Conservation (phyloP, 2,113 vertebrate species). For the Raja brachyura region DNA sequence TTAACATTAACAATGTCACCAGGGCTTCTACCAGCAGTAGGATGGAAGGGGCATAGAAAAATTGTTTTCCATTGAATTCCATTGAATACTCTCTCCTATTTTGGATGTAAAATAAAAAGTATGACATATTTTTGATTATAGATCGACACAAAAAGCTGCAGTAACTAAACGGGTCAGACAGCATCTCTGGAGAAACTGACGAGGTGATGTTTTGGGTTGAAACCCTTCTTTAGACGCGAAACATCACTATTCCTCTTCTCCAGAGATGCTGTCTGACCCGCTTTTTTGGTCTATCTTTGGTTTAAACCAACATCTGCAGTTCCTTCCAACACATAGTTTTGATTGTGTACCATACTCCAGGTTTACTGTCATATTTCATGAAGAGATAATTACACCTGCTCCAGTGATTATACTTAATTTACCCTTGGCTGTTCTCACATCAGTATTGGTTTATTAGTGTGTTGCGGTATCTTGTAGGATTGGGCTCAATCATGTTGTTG, state of each 20-base stretch:
- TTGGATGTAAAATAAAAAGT: not conserved
- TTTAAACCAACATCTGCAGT: no score
- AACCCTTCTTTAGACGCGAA: no score
- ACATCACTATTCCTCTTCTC: no score
- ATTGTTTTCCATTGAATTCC: no score
- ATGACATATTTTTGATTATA: not conserved
- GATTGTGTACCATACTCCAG: not conserved
- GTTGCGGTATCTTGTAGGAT: not conserved
- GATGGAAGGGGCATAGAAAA: not conserved
- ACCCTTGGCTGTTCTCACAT: not conserved
- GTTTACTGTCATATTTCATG: not conserved
- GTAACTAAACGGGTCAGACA: no score
- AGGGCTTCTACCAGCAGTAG: not conserved
- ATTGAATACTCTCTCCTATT: not conserved
- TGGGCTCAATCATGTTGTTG: no score
- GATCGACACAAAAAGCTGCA: no score
- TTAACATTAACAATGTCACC: not conserved
- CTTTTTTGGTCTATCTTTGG: no score
- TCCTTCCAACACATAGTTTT: not conserved
- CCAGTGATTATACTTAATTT: not conserved
- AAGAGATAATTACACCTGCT: not conserved
- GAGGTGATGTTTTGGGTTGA: no score
- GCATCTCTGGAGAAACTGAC: no score
- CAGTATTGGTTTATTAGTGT: not conserved
- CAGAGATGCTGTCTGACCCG: no score